Percentiles rank a stretch among this genome's conserved stretches.
Conservation (phyloP, 64 coral and sea anemone species). For the Orbicella faveolata region DNA sequence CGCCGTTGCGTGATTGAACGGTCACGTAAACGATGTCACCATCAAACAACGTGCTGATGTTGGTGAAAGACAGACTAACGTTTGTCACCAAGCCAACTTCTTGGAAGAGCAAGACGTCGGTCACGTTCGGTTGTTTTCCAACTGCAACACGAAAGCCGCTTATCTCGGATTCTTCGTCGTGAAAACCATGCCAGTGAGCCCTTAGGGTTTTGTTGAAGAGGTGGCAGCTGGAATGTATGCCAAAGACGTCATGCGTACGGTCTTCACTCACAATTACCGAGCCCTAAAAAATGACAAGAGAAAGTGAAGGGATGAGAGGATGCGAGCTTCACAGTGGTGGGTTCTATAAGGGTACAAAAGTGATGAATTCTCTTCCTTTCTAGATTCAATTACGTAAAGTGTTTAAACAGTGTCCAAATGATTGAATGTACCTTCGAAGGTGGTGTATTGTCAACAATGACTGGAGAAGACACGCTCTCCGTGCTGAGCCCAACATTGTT, state of each 20-base stretch:
- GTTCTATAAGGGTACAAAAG: too few species aligned
- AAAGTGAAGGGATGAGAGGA: too few species aligned
- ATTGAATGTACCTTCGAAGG: conserved; percentile 53
- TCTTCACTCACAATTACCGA: conserved; percentile 52
- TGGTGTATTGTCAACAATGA: conserved; percentile 65
- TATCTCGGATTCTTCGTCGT: conserved; percentile 60
- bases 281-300: conserved; percentile 1
- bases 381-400: too few species aligned
- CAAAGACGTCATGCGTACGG: conserved; percentile 50
- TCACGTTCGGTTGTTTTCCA: conserved; percentile 45
- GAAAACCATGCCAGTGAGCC: conserved; percentile 60
- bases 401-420: too few species aligned
- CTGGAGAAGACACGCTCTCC: conserved; percentile 2
- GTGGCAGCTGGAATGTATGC: conserved; percentile 62
- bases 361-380: too few species aligned
- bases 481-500: conserved; percentile 43
- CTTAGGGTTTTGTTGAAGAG: conserved; percentile 61
- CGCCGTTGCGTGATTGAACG: conserved; percentile 55
- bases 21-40: conserved; percentile 51
- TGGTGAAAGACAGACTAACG: conserved; percentile 8
- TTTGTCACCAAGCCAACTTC: conserved; percentile 67
- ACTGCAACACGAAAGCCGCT: conserved; percentile 51
- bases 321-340: too few species aligned
- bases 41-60: conserved; percentile 6
- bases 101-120: conserved; percentile 28